These are phyloP conservation scores for Sarcophaga subvicina DNA, from an alignment of 2,888 invertebrate genomes.

Conservation along the genomic window DNA sequence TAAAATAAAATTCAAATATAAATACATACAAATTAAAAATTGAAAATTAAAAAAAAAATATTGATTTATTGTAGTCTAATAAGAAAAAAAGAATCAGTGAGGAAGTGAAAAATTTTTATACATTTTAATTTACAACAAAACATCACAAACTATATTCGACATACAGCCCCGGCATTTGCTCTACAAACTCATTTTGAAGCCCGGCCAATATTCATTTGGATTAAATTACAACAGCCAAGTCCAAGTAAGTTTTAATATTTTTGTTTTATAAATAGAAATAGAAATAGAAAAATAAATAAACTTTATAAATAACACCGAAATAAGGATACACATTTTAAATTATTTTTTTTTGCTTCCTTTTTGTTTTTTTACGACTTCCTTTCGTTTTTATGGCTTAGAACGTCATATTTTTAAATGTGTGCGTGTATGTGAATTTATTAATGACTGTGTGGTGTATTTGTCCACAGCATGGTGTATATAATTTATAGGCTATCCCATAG, in stretches of 20 bases:
- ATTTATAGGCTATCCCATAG: conserved; percentile 7
- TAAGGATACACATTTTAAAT: background rate
- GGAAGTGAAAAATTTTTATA: too few relatives aligned
- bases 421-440: conserved; percentile 25
- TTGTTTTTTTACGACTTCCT: conserved; percentile 53
- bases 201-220: background rate
- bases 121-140: background rate
- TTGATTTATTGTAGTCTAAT: background rate
- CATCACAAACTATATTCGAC: background rate
- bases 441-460: background rate
- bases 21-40: too few relatives aligned
- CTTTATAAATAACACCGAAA: background rate
- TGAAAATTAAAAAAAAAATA: background rate
- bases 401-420: conserved; percentile 11
- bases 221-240: background rate
- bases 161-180: background rate
- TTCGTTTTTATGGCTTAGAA: conserved; percentile 29
- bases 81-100: background rate
- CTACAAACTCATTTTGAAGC: background rate
- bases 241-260: background rate
- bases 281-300: background rate
- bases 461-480: background rate
- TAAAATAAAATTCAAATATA: background rate
- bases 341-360: too few relatives aligned
- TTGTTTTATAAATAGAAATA: background rate